These are phyloP conservation scores for Drosophila jambulina DNA, from an alignment of 1,140 invertebrate genomes.

Conservation along the genomic window DNA sequence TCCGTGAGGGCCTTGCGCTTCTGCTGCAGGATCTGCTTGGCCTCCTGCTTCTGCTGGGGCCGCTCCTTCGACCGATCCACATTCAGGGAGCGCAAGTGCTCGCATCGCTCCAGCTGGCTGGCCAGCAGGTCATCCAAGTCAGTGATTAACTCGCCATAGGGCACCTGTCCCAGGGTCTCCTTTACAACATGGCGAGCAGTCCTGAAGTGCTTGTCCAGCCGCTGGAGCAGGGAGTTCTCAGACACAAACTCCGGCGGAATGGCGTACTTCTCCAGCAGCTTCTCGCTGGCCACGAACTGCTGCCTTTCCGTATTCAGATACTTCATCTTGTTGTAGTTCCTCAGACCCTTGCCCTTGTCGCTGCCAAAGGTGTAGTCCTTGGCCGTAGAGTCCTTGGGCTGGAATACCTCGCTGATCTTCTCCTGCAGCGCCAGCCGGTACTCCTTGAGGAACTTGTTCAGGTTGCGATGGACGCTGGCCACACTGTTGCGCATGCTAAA, in stretches of 20 bases:
- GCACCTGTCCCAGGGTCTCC: constrained; percentile 86
- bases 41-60: constrained; percentile 91
- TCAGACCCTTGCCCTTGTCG: constrained; percentile 63
- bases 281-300: constrained; percentile 65
- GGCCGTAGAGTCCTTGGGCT: constrained; percentile 77
- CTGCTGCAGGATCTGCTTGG: constrained; percentile 92
- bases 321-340: constrained; percentile 54
- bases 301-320: constrained; percentile 60
- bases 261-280: constrained; percentile 56
- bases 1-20: constrained; percentile 93
- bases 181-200: constrained; percentile 89
- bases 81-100: constrained; percentile 88
- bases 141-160: constrained; percentile 87
- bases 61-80: constrained; percentile 88
- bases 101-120: constrained; percentile 88
- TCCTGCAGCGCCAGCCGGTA: constrained; percentile 87
- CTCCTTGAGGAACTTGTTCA: constrained; percentile 94
- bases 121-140: constrained; percentile 89
- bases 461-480: constrained; percentile 93
- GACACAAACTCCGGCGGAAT: constrained; percentile 11
- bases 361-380: constrained; percentile 73
- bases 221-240: constrained; percentile 47
- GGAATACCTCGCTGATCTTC: constrained; percentile 81
- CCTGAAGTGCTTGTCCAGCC: constrained; percentile 84
- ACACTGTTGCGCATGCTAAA: constrained; percentile 96